Evolutionary conservation across 2,113 vertebrate species (phyloP), one percentile per base, ranked within the genome.

Genomic region (Aspidoscelis tigris): DNA sequence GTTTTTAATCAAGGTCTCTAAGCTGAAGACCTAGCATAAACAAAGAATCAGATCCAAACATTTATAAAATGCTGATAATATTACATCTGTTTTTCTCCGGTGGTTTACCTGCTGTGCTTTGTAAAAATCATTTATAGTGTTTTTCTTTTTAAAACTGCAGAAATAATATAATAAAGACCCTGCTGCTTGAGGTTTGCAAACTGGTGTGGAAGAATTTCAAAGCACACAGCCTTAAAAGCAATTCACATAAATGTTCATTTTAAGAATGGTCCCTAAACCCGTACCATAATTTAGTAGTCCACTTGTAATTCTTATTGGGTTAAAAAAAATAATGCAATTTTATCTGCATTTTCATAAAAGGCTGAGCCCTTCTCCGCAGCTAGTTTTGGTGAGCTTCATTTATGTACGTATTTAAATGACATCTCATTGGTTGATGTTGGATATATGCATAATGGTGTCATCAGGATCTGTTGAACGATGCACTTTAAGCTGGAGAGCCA

Each of bases 391-490:
- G 79, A 89, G 72, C 80, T 80, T 92, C 83, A 78, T 91, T 88
- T 85, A 41, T 80, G 80, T 65, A 44, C 22, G 86, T 44, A 66
- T 0, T 93, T 93, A 89, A 81, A 87, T 87, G 88, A 72, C 85
- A 87, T 78, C 88, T 85, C 87, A 79, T 91, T 88, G 76, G 76
- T 90, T 93, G 91, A 44, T 87, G 90, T 65, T 83, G 69, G 86
- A 92, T 87, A 61, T 93, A 92, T 92, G 89, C 1, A 1, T 94
- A 47, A 88, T 50, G 2, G 47, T 79, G 33, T 47, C 85, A 82
- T 81, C 90, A 89, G 76, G 87, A 86, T 85, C 80, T 86, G 78
- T 88, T 88, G 86, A 33, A 80, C 70, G 83, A 85, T 89, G 82
- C 89, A 77, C 20, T 82, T 75, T 87, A 86, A 0, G 0, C 84